A percentile compares a stretch with the other conserved stretches of the same genome.
phyloP scores from a whole-genome alignment of 2,113 vertebrate species.

The Phrynosoma platyrhinos region DNA sequence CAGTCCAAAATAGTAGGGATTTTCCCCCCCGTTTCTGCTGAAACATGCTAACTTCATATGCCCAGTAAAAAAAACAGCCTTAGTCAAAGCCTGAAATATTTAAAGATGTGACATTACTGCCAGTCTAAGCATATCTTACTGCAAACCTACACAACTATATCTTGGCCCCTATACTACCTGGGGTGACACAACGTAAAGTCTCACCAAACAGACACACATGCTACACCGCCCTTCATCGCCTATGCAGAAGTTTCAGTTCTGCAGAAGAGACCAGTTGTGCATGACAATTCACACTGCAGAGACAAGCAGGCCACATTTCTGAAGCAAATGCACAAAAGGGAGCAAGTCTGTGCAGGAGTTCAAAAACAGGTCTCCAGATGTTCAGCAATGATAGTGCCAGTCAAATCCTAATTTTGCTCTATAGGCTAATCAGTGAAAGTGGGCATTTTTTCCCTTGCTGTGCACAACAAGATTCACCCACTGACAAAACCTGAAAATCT shows the following conservation, averaged over 20 bases:
- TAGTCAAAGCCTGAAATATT: not conserved
- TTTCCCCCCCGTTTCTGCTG: not conserved
- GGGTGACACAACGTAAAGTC: not conserved
- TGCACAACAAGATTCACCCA: not conserved
- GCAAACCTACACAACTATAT: not conserved
- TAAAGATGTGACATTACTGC: not conserved
- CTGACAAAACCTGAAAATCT: slow-evolving; percentile 44
- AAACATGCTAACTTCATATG: not conserved
- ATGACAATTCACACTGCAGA: not conserved
- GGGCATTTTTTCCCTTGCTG: not conserved
- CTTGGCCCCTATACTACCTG: not conserved
- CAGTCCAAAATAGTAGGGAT: not conserved
- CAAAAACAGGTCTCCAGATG: not conserved
- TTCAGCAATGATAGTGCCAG: not conserved
- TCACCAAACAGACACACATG: not conserved
- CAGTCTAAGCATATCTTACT: not conserved
- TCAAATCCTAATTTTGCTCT: not conserved
- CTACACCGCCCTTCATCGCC: not conserved
- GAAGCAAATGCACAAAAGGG: fast-evolving
- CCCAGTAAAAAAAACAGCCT: not conserved
- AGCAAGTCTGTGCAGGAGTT: fast-evolving
- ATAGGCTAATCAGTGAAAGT: fast-evolving
- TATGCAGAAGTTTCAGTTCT: slow-evolving; percentile 16
- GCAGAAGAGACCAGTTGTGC: not conserved
- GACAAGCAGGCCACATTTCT: fast-evolving